Percentiles rank a stretch among this genome's conserved stretches.
These are phyloP conservation scores for Hermetia illucens DNA, from an alignment of 1,140 invertebrate species.

Conservation along the genomic window DNA sequence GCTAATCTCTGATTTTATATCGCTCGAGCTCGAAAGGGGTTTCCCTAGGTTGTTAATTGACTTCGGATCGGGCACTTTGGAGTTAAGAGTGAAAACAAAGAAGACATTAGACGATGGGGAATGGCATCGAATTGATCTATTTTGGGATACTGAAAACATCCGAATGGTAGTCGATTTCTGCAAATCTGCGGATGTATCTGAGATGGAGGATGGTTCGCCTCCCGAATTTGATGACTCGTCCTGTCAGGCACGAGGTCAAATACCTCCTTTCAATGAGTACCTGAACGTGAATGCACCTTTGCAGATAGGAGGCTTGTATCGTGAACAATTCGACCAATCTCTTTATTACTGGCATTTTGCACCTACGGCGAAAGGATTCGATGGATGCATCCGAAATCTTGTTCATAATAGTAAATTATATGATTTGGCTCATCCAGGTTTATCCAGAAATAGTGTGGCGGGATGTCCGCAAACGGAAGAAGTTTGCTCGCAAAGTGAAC, in stretches of 20 bases:
- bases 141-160: conserved; percentile 86
- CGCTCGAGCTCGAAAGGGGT: conserved; percentile 80
- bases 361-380: conserved; percentile 76
- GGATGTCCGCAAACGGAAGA: conserved; percentile 86
- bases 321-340: conserved; percentile 71
- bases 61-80: conserved; percentile 87
- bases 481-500: conserved; percentile 65
- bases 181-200: conserved; percentile 68
- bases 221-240: conserved; percentile 73
- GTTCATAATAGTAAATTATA: conserved; percentile 93
- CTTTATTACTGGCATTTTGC: conserved; percentile 77
- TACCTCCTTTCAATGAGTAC: conserved; percentile 92
- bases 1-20: conserved; percentile 85
- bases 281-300: conserved; percentile 91
- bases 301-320: conserved; percentile 81
- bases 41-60: conserved; percentile 82
- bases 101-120: conserved; percentile 80
- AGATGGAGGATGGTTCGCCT: conserved; percentile 74
- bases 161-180: conserved; percentile 87
- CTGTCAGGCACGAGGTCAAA: conserved; percentile 75
- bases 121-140: conserved; percentile 92
- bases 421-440: conserved; percentile 76
- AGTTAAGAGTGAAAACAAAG: conserved; percentile 76
- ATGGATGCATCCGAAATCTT: conserved; percentile 89
- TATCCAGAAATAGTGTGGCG: conserved; percentile 66